Evolutionary conservation across 2,888 invertebrate species (phyloP).

Genomic region (Cosmia trapezina): DNA sequence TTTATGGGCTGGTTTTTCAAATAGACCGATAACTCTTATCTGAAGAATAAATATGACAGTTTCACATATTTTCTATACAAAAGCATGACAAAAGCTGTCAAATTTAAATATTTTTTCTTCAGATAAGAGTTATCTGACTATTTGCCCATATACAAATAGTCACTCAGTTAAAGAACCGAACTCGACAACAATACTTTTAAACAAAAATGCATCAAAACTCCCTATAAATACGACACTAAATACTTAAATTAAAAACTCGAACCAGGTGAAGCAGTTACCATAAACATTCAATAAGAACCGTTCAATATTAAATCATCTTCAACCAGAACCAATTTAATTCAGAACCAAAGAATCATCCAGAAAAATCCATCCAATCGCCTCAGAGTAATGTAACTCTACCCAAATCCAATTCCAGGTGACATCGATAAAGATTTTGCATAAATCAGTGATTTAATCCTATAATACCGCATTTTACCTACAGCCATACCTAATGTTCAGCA

Average conservation of each 20-base stretch:
- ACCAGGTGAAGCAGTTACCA: background rate
- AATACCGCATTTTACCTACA: constrained; percentile 85
- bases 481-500: constrained; percentile 85
- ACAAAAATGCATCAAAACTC: background rate
- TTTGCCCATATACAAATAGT: no score
- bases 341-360: constrained; percentile 23
- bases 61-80: no score
- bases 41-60: no score
- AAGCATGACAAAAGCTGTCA: no score
- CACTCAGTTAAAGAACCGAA: background rate
- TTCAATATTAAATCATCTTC: constrained; percentile 40
- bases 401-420: constrained; percentile 54
- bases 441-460: constrained; percentile 90
- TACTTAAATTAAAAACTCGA: background rate
- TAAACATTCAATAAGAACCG: constrained; percentile 30
- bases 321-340: constrained; percentile 41
- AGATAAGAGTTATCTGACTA: no score
- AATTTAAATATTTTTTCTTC: no score
- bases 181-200: background rate
- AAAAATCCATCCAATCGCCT: constrained; percentile 45
- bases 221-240: background rate
- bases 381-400: constrained; percentile 47
- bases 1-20: no score
- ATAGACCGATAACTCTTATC: no score
- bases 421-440: constrained; percentile 76